phyloP scores from a whole-genome alignment of 2,888 invertebrate species.

The Epinotia ramella region DNA sequence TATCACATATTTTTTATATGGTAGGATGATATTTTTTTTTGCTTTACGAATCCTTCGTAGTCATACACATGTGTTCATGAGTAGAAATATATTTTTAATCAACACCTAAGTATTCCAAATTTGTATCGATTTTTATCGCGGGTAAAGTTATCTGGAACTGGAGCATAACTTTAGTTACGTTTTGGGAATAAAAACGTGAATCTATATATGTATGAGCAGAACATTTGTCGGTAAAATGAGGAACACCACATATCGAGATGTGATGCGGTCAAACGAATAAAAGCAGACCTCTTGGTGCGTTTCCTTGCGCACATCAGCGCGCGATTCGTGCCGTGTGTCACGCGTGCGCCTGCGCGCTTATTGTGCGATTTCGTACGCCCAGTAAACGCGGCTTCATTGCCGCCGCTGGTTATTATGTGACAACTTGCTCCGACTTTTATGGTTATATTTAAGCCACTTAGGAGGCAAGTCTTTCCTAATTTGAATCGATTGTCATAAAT shows the following conservation, averaged over 20 bases:
- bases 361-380: constrained; percentile 74
- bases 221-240: too few relatives aligned
- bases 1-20: too few relatives aligned
- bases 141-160: too few relatives aligned
- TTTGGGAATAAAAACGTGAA: too few relatives aligned
- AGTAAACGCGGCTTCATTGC: constrained; percentile 46
- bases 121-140: too few relatives aligned
- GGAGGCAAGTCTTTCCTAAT: not conserved
- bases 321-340: constrained; percentile 53
- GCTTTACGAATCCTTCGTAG: too few relatives aligned
- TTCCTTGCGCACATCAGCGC: constrained; percentile 22
- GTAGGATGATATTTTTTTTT: too few relatives aligned
- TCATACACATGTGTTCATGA: too few relatives aligned
- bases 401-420: constrained; percentile 59
- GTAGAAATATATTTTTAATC: too few relatives aligned
- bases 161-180: too few relatives aligned
- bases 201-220: too few relatives aligned
- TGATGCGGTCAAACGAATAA: not conserved
- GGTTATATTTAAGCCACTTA: constrained; percentile 35
- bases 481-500: not conserved
- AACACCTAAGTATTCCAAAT: too few relatives aligned
- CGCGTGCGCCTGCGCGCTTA: constrained; percentile 53
- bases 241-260: not conserved
- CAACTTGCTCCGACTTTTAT: constrained; percentile 59
- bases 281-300: not conserved